Evolutionary conservation across 2,888 invertebrate species (phyloP).

Genomic region (Panzeria rudis): DNA sequence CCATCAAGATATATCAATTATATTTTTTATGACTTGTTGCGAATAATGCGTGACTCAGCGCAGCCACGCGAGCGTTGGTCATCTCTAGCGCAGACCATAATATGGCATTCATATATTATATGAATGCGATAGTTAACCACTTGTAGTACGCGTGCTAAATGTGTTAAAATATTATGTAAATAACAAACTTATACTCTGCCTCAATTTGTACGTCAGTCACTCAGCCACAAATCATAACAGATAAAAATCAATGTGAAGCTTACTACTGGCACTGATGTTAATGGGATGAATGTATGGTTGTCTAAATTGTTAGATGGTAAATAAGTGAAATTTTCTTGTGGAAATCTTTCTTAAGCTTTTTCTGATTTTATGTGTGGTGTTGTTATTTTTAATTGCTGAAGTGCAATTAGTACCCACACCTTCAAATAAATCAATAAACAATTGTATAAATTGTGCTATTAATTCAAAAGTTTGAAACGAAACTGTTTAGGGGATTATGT

Average conservation of each 20-base stretch:
- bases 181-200: slow-evolving; percentile 44
- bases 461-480: slow-evolving; percentile 24
- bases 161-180: slow-evolving; percentile 72
- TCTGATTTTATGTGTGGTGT: not conserved
- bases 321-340: slow-evolving; percentile 66
- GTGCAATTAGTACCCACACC: slow-evolving; percentile 62
- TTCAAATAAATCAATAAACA: slow-evolving; percentile 32
- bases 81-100: no score
- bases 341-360: slow-evolving; percentile 41
- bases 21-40: no score
- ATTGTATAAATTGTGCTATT: not conserved
- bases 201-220: not conserved
- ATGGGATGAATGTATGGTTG: slow-evolving; percentile 11
- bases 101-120: no score
- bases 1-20: no score
- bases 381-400: slow-evolving; percentile 24
- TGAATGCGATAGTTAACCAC: no score
- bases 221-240: slow-evolving; percentile 19
- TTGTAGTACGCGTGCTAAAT: slow-evolving; percentile 62
- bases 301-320: slow-evolving; percentile 39
- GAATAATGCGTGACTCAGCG: no score
- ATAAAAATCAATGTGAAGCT: slow-evolving; percentile 27
- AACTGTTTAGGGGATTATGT: not conserved
- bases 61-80: no score
- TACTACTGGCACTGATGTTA: slow-evolving; percentile 5